Conservation (phyloP, 2,797 vertebrate species). For the Alexandromys oeconomus region DNA sequence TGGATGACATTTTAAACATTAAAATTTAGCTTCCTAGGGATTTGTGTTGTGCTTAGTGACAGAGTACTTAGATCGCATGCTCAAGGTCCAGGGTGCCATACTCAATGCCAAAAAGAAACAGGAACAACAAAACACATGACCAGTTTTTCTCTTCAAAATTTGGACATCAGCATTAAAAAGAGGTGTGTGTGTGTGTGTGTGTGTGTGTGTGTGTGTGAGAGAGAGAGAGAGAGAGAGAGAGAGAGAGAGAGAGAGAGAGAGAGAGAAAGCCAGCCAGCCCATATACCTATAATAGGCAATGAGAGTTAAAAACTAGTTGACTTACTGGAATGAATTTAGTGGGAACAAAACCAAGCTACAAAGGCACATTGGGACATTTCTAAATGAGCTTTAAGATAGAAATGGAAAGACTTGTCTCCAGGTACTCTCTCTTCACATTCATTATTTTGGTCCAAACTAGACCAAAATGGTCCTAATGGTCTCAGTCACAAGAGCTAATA, state of each 20-base stretch:
- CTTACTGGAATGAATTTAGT: slow-evolving; percentile 63
- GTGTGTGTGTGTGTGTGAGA: background rate
- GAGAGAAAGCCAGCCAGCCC: too few relatives aligned
- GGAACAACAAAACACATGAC: background rate
- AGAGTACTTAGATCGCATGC: too few relatives aligned
- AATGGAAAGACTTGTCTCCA: slow-evolving; percentile 81
- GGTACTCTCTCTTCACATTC: slow-evolving; percentile 84
- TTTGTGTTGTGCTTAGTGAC: background rate
- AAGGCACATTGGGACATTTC: slow-evolving; percentile 61
- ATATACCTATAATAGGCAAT: background rate
- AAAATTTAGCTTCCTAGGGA: background rate
- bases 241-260: too few relatives aligned
- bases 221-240: background rate
- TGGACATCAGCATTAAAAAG: background rate
- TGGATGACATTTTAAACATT: background rate
- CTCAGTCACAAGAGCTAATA: slow-evolving; percentile 86
- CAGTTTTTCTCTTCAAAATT: background rate
- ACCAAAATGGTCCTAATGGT: slow-evolving; percentile 86
- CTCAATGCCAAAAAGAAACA: background rate
- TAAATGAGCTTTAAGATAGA: slow-evolving; percentile 64
- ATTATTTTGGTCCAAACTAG: slow-evolving; percentile 84
- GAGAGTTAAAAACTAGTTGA: background rate
- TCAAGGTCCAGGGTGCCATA: background rate
- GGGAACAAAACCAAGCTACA: slow-evolving; percentile 70
- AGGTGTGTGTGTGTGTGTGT: background rate